Base-by-base conservation (phyloP, 2,888 invertebrate genomes). In the Lasioglossum malachurum region DNA sequence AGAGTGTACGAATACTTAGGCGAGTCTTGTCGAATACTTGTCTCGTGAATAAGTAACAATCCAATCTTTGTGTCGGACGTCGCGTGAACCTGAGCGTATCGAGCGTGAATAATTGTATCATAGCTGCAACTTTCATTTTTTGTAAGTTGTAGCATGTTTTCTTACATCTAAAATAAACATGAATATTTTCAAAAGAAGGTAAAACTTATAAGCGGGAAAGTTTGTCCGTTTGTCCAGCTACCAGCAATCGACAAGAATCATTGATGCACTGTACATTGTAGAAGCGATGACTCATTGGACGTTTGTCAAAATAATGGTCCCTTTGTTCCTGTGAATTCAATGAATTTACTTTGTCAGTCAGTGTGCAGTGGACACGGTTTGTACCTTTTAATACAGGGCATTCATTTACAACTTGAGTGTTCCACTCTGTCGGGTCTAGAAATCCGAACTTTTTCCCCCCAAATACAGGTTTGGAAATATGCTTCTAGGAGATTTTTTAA, bases 261-360 rank as follows among this genome's bases (percentile, higher is more conserved):
- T 71, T 41, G 41, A 46, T 67, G 74, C 10, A n/a, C 60, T 46
- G 57, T 5, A 23, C 27, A 67, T 57, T 46, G 35, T 31, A n/a
- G 35, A 46, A 64, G 76, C 74, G 73, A 78, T 86, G 81, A 81
- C 49, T 81, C 80, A 75, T 35, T 16, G 31, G 38, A 53, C 81
- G 46, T 78, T 49, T 78, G 60, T 67, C 73, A 78, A 84, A 80
- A 88, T 88, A 88, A 84, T 41, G 80, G 80, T 16, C 49, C 35
- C 87, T 80, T 84, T 88, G 87, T 88, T 82, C 35, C 31, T 27
- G 4, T 31, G 31, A 49, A 41, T 74, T 57, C 69, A 41, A 76
- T 76, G 73, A 76, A 57, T 78, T 35, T 72, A 60, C 67, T 75
- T 81, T 60, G 75, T 75, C 64, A 75, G 75, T 75, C 64, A 75